These are phyloP conservation scores for Xenopus tropicalis DNA, from an alignment of 2,113 vertebrate species.

Conservation along the genomic window UCB_Xtro_10.0 CM004448.2:125381501-125382000, in stretches of 20 bases:
- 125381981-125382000: too few species aligned
- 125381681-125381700: not conserved
- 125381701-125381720: constrained; percentile 13
- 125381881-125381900: too few species aligned
- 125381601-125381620: not conserved
- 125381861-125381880: too few species aligned
- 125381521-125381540: constrained; percentile 25
- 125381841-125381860: too few species aligned
- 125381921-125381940: too few species aligned
- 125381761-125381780: constrained; percentile 1
- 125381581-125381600: not conserved
- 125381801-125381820: not conserved
- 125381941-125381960: too few species aligned
- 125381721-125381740: not conserved
- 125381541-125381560: constrained; percentile 44
- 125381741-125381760: not conserved
- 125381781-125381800: not conserved
- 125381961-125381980: not conserved
- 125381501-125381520: constrained; percentile 29
- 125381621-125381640: not conserved
- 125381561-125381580: not conserved
- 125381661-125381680: not conserved
- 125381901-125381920: too few species aligned
- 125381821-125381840: too few species aligned
- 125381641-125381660: constrained; percentile 47